These are phyloP conservation scores for Leptobrachium leishanense DNA, from an alignment of 2,113 vertebrate genomes.

Conservation along the genomic window DNA sequence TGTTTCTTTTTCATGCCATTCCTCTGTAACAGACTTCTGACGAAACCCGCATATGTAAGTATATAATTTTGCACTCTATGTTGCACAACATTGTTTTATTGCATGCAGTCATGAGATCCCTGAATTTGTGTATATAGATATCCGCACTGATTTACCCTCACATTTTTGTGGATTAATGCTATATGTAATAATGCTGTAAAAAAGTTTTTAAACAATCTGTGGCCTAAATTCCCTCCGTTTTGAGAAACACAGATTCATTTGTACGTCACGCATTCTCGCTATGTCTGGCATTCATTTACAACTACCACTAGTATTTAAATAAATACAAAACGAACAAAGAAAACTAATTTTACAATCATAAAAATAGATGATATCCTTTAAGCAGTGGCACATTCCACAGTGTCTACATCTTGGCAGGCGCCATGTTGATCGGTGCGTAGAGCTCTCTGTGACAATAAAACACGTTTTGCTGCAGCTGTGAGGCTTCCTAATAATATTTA, in stretches of 20 bases:
- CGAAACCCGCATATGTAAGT: too few species aligned
- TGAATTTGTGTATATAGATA: too few species aligned
- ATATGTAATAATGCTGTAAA: too few species aligned
- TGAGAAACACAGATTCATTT: conserved; percentile 20
- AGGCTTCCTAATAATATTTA: conserved; percentile 93
- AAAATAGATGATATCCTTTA: conserved; percentile 62
- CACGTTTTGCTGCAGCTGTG: conserved; percentile 84
- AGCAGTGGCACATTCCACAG: conserved; percentile 29
- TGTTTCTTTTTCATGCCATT: too few species aligned
- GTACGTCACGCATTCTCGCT: conserved; percentile 50
- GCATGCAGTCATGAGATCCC: too few species aligned
- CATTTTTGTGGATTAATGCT: too few species aligned
- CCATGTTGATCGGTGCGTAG: conserved; percentile 78
- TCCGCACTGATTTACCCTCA: too few species aligned
- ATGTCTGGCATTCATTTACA: conserved; percentile 49
- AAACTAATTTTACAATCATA: conserved; percentile 61
- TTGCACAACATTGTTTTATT: too few species aligned
- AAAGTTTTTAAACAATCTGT: too few species aligned
- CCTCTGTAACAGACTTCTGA: too few species aligned
- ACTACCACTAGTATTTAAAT: conserved; percentile 51
- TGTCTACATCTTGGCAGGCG: conserved; percentile 18
- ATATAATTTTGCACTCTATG: too few species aligned
- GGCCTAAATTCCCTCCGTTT: too few species aligned
- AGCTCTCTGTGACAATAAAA: conserved; percentile 77
- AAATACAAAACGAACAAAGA: conserved; percentile 53